Evolutionary conservation across 37 sponge, comb jelly and placozoan genomes (phyloP).

Genomic region (Cladorhizidae sp.): DNA sequence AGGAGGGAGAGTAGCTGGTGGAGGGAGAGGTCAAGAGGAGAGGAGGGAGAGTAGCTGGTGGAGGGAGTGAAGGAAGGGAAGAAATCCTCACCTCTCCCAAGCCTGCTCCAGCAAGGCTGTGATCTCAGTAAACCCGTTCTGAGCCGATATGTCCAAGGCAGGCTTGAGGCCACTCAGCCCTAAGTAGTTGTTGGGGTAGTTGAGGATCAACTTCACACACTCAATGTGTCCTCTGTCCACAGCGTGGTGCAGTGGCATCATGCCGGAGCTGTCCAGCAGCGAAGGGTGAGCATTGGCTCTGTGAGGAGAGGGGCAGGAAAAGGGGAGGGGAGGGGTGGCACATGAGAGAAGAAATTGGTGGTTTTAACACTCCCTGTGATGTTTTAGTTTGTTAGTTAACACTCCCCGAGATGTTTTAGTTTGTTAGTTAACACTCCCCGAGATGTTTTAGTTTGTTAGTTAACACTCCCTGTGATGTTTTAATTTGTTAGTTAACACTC

Average conservation of each 20-base stretch:
- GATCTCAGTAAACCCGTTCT: constrained; percentile 16
- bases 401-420: no score
- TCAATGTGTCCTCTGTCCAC: constrained; percentile 38
- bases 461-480: no score
- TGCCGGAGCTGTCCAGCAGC: neutral
- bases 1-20: neutral
- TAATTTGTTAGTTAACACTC: no score
- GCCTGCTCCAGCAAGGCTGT: constrained; percentile 22
- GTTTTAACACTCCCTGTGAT: no score
- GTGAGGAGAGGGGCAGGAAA: neutral
- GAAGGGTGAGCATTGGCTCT: constrained; percentile 33
- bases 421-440: no score
- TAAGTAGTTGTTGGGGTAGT: constrained; percentile 11
- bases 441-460: no score
- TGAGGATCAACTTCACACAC: constrained; percentile 38
- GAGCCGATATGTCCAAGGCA: constrained; percentile 16
- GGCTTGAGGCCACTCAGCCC: constrained; percentile 42
- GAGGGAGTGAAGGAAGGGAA: neutral
- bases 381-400: no score
- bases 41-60: neutral
- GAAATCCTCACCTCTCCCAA: constrained; percentile 10
- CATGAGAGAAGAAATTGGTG: no score
- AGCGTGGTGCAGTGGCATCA: constrained; percentile 53
- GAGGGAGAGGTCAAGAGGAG: neutral
- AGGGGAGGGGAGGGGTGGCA: no score